phyloP scores from a whole-genome alignment of 53 echinoderm and acorn worm species.

The Paelopatides confundens region DNA sequence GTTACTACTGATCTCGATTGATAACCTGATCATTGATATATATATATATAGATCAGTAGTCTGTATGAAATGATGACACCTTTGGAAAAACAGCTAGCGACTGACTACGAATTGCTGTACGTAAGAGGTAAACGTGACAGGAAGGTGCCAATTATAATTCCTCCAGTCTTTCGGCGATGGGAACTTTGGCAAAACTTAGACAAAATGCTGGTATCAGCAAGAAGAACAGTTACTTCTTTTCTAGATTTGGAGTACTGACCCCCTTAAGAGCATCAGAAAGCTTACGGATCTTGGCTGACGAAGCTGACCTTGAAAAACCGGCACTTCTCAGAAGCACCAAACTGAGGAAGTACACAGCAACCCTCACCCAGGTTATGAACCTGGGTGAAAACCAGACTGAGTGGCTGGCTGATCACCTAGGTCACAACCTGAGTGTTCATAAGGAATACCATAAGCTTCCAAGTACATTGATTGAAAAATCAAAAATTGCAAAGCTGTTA shows the following conservation, averaged over 20 bases:
- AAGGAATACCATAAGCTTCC: conserved; percentile 55
- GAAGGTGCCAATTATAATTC: conserved; percentile 58
- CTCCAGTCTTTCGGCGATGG: conserved; percentile 20
- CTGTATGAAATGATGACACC: too few species aligned
- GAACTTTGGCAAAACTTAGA: background rate
- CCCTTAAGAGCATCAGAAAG: conserved; percentile 39
- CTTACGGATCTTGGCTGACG: conserved; percentile 9
- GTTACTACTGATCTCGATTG: too few species aligned
- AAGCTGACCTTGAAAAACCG: conserved; percentile 50
- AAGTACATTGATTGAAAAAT: conserved; percentile 37
- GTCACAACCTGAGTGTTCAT: conserved; percentile 47
- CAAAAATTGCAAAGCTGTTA: conserved; percentile 55
- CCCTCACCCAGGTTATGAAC: conserved; percentile 57
- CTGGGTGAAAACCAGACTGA: conserved; percentile 47
- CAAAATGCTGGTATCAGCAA: conserved; percentile 9
- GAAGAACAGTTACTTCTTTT: conserved; percentile 55
- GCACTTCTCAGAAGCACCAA: conserved; percentile 50
- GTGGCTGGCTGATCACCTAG: conserved; percentile 70
- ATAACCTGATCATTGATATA: too few species aligned
- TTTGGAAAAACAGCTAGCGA: background rate
- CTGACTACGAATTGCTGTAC: background rate
- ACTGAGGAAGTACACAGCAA: conserved; percentile 66
- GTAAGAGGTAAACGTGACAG: conserved; percentile 9
- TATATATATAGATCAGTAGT: too few species aligned
- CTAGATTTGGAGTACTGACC: conserved; percentile 38